phyloP scores from a whole-genome alignment of 2,113 vertebrate species.

The Epinephelus lanceolatus region DNA sequence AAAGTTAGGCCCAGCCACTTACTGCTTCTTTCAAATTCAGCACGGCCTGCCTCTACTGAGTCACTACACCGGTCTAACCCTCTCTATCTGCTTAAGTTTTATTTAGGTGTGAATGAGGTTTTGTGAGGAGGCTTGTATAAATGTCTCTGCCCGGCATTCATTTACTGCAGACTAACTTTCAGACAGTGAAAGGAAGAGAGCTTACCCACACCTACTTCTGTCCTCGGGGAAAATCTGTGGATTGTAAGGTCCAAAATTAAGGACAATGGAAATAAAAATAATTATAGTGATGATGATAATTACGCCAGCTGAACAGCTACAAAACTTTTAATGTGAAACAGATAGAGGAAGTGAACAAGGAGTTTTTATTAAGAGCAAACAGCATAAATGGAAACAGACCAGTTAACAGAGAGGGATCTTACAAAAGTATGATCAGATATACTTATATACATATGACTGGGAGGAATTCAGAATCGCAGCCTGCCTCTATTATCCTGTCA shows the following conservation, averaged over 20 bases:
- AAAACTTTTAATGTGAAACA: neutral
- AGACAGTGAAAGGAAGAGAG: neutral
- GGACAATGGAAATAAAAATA: neutral
- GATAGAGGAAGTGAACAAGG: neutral
- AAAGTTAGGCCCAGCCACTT: constrained; percentile 8
- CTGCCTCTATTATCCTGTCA: neutral
- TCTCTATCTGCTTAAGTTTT: neutral
- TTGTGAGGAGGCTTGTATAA: neutral
- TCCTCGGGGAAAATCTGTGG: neutral
- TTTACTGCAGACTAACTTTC: no score
- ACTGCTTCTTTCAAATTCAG: constrained; percentile 8
- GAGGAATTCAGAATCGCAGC: neutral
- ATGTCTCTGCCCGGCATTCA: neutral
- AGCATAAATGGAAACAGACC: neutral
- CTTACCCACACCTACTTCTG: neutral
- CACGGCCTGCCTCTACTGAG: neutral
- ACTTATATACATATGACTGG: neutral
- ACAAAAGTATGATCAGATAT: neutral
- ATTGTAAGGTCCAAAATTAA: neutral
- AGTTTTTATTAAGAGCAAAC: neutral
- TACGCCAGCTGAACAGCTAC: neutral
- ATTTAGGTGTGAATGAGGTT: neutral
- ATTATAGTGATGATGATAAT: neutral
- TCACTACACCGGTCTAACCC: neutral
- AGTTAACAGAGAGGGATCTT: neutral